Evolutionary conservation across 1,140 invertebrate genomes (phyloP).

Genomic region (Zaprionus ghesquierei): DNA sequence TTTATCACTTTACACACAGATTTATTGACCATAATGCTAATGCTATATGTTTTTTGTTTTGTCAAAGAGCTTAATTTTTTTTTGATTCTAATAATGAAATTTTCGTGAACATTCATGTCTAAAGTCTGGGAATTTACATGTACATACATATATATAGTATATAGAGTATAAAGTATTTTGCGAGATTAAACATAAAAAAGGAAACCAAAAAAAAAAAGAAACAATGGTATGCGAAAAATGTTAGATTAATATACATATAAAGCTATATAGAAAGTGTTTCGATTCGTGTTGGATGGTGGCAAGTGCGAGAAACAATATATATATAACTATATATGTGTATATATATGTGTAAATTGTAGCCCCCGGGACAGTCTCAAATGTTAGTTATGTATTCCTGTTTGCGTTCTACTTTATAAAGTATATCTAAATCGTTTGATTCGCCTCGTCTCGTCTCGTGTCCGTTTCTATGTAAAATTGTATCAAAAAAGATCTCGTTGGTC

Average conservation of each 20-base stretch:
- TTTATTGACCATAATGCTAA: conserved; percentile 38
- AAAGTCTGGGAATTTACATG: conserved; percentile 25
- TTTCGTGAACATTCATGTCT: conserved; percentile 2
- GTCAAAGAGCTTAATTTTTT: neutral
- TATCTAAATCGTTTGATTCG: conserved; percentile 33
- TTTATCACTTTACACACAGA: conserved; percentile 46
- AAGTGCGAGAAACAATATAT: neutral
- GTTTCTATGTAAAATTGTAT: conserved; percentile 59
- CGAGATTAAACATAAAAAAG: neutral
- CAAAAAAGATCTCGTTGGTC: conserved; percentile 68
- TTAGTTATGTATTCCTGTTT: conserved; percentile 14
- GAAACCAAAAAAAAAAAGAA: neutral
- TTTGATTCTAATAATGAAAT: conserved; percentile 13
- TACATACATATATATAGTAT: conserved; percentile 10
- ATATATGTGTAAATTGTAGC: conserved; percentile 40
- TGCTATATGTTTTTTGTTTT: conserved; percentile 16
- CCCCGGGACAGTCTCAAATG: conserved; percentile 47
- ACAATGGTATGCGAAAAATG: conserved; percentile 29
- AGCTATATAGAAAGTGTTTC: conserved; percentile 72
- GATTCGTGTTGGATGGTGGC: neutral
- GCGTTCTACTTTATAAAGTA: conserved; percentile 7
- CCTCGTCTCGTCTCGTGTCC: conserved; percentile 26
- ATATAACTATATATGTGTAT: conserved; percentile 22
- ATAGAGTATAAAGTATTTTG: neutral
- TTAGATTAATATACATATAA: conserved; percentile 66